A percentile compares a stretch with the other conserved stretches of the same genome.
Conservation (phyloP, 2,797 vertebrate species). For the Pelobates cultripes region DNA sequence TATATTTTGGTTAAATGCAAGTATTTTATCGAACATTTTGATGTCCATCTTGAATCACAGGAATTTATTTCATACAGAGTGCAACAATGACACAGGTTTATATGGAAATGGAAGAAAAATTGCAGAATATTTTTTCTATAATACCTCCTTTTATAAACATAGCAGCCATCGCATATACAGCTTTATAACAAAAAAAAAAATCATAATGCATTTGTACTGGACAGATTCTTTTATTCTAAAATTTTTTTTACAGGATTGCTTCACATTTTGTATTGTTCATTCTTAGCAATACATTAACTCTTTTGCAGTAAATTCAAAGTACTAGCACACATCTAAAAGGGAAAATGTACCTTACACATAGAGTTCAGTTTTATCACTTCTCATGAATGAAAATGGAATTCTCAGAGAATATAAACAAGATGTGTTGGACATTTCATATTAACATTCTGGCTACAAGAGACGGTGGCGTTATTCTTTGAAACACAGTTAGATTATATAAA, state of each 20-base stretch:
- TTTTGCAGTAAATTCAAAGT: no score
- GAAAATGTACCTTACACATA: no score
- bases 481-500: no score
- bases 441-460: no score
- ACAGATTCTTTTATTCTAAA: neutral
- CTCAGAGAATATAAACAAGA: no score
- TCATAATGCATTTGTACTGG: constrained; percentile 5
- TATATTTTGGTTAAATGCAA: neutral
- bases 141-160: constrained; percentile 11
- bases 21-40: neutral
- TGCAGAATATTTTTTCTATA: constrained; percentile 30
- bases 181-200: constrained; percentile 34
- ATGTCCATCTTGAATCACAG: constrained; percentile 37
- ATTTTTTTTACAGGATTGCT: neutral
- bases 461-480: no score
- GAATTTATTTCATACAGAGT: constrained; percentile 11
- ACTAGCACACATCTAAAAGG: no score
- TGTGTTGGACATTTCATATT: no score
- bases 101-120: constrained; percentile 36
- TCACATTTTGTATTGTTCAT: no score
- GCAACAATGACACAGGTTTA: constrained; percentile 33
- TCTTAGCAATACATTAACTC: no score
- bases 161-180: constrained; percentile 18
- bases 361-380: no score
- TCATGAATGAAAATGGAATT: no score